Evolutionary conservation across 2,888 invertebrate genomes (phyloP), one percentile per base, ranked within the genome.

Genomic region (Polietes domitor): DNA sequence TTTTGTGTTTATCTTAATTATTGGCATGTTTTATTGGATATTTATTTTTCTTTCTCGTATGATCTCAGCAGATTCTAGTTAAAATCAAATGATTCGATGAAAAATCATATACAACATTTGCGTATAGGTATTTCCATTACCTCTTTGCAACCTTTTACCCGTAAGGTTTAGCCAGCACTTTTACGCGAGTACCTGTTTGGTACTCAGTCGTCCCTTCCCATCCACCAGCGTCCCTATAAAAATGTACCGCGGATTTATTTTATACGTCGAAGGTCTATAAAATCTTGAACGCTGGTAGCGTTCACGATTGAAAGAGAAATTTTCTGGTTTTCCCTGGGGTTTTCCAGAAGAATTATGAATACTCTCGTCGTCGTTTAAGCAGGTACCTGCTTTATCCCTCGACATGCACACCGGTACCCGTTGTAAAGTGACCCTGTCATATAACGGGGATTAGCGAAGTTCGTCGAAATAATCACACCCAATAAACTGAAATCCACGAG

Each of bases 281-380:
- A 63, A 78, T 41, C 47, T 6, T 19, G 12, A n/a, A 21, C 58
- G 17, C 37, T 41, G 26, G 4, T 43, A 19, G 10, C 47, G 15
- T 37, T 5, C 7, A 15, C 32, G 37, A 24, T 47, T 70, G 70
- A 77, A 72, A 77, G 63, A 77, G 43, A 50, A 63, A 19, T n/a
- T 37, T 21, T 50, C 26, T 53, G 77, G 77, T 32, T 72, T 78
- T 72, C 41, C 72, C 77, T 53, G 17, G 72, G 77, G 77, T 53
- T 72, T 78, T 63, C 72, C 72, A 53, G 19, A 19, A 37, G 63
- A 72, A 37, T 63, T 63, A 72, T 78, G 77, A 78, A 78, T 78
- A 78, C 50, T 53, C 32, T 24, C 10, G 7, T 47, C 15, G 2
- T 12, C 12, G 10, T 71, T 37, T 37, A 71, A 77, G 50, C 28